A percentile compares a stretch with the other conserved stretches of the same genome.
These are phyloP conservation scores for Spongia lamella DNA, from an alignment of 37 sponge, comb jelly and placozoan genomes.

Conservation along the genomic window DNA sequence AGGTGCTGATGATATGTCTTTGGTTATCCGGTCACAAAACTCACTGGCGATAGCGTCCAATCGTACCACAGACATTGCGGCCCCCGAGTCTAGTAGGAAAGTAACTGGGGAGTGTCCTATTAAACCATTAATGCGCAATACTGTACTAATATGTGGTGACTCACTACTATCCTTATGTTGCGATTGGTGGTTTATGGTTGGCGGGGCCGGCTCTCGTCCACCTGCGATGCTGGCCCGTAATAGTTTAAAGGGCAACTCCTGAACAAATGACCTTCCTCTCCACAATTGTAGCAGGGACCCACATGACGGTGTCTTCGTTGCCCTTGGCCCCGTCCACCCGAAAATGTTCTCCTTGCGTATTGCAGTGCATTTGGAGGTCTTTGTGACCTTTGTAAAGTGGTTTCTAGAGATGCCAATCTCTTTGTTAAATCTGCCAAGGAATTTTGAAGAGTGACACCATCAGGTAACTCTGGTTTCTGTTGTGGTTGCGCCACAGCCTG, in stretches of 20 bases:
- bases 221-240: conserved; percentile 16
- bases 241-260: conserved; percentile 28
- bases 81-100: too few species aligned
- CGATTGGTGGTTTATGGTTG: conserved; percentile 4
- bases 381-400: background rate
- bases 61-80: too few species aligned
- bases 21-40: too few species aligned
- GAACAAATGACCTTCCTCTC: conserved; percentile 22
- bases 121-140: background rate
- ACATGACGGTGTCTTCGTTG: too few species aligned
- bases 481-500: too few species aligned
- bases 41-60: too few species aligned
- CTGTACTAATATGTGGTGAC: background rate
- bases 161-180: background rate
- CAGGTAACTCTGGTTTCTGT: too few species aligned
- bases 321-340: too few species aligned
- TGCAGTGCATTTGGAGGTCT: too few species aligned
- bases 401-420: conserved; percentile 12
- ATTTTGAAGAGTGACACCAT: background rate
- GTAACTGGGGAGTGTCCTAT: too few species aligned
- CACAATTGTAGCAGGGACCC: conserved; percentile 19
- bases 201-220: conserved; percentile 8
- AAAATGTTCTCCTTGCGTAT: too few species aligned
- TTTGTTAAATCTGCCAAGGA: conserved; percentile 10
- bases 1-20: too few species aligned